Percentiles rank a stretch among this genome's conserved stretches.
Evolutionary conservation across 1,140 invertebrate genomes (phyloP).

Genomic region (Gonioctena quinquepunctata): DNA sequence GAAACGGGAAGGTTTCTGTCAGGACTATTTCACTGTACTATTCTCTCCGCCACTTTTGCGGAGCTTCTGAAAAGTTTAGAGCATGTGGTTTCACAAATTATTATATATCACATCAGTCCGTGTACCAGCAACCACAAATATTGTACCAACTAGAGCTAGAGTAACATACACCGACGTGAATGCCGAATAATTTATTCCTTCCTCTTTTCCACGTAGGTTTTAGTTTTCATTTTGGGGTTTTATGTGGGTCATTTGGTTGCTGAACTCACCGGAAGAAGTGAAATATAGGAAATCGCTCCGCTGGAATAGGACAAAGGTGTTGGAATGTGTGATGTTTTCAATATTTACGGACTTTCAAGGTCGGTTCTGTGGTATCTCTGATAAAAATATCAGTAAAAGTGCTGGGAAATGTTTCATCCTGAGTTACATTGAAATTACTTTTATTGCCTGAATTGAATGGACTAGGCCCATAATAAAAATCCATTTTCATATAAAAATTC

Average conservation of each 20-base stretch:
- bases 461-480: no score
- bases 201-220: conserved; percentile 1
- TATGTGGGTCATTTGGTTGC: conserved; percentile 3
- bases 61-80: not conserved
- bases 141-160: conserved; percentile 12
- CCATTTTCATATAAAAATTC: no score
- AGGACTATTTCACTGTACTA: not conserved
- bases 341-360: not conserved
- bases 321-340: not conserved
- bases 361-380: no score
- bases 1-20: no score
- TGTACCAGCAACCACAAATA: conserved; percentile 1
- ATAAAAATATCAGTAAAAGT: no score
- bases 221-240: conserved; percentile 2
- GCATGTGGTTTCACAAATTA: not conserved
- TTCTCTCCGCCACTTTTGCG: not conserved
- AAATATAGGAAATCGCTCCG: not conserved
- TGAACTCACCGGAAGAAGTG: not conserved
- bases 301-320: not conserved
- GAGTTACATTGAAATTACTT: no score
- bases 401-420: no score
- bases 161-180: not conserved
- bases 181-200: not conserved
- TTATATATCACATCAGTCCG: conserved; percentile 5
- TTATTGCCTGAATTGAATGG: no score